These are phyloP conservation scores for Zapus hudsonius DNA, from an alignment of 2,113 vertebrate species.

Conservation along the genomic window DNA sequence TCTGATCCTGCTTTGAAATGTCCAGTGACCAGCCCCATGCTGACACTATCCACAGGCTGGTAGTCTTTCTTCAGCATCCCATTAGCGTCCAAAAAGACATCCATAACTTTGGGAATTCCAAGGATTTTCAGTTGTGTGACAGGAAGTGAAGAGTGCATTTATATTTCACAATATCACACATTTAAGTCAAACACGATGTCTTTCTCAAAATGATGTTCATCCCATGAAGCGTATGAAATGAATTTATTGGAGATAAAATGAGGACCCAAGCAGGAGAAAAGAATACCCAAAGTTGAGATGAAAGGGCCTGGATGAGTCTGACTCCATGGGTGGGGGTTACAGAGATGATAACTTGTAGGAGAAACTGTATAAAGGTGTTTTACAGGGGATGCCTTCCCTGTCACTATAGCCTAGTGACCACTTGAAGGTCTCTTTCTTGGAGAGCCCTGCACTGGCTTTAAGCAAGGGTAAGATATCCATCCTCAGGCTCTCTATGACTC, in stretches of 20 bases:
- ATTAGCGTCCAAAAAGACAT: neutral
- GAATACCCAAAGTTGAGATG: neutral
- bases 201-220: neutral
- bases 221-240: neutral
- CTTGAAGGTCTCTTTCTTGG: neutral
- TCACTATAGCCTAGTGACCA: neutral
- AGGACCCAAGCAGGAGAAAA: neutral
- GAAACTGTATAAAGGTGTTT: neutral
- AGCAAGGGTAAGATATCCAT: neutral
- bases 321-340: neutral
- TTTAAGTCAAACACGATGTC: neutral
- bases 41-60: neutral
- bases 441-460: neutral
- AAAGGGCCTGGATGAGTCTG: neutral
- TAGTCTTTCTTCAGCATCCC: neutral
- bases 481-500: neutral
- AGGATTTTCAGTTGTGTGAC: neutral
- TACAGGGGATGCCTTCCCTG: neutral
- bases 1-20: neutral
- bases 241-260: neutral
- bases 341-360: neutral
- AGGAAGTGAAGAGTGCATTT: neutral
- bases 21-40: neutral
- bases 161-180: neutral
- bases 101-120: neutral